Evolutionary conservation across 2,888 invertebrate species (phyloP), one percentile per base, ranked within the genome.

Genomic region (Patella pellucida): DNA sequence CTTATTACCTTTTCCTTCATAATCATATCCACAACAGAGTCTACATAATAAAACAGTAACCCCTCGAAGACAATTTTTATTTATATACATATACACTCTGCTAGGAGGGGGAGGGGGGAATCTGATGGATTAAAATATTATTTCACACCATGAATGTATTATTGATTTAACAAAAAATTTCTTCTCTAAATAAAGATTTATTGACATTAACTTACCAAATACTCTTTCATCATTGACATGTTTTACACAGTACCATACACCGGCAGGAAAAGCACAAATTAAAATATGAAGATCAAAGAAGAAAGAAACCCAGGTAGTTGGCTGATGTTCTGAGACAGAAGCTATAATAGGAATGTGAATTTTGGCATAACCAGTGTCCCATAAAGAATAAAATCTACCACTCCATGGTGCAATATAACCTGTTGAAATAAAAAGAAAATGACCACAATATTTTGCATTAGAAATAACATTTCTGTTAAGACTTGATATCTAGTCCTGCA

Each of bases 321-420:
- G 99, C 92, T 99, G 99, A 93, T 99, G 99, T 91, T 99, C 99
- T 0, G 98, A 98, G 31, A 99, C 99, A 0, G 98, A 98, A 0
- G 99, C 99, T 84, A 99, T 99, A 89, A 99, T 99, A 2, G 99
- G 99, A 88, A 99, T 99, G 92, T 99, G 99, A 87, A 99, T 97
- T 92, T 99, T 99, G 9, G 99, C 99, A 91, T 99, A 99, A 23
- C 97, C 98, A 0, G 99, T 99, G 91, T 99, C 99, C 99, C 99
- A 99, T 5, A 99, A 93, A 0, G 99, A 98, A 91, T 99, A 99
- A 92, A 99, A 99, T 84, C 99, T 94, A 86, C 96, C 97, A 91
- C 96, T 96, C 96, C 96, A 96, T 2, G 99, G 99, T 3, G 99
- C 99, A 83, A 99, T 95, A 83, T 97, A 94, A 76, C 99, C 92